Conservation (phyloP, 2,797 vertebrate genomes). For the Karalla daura region DNA sequence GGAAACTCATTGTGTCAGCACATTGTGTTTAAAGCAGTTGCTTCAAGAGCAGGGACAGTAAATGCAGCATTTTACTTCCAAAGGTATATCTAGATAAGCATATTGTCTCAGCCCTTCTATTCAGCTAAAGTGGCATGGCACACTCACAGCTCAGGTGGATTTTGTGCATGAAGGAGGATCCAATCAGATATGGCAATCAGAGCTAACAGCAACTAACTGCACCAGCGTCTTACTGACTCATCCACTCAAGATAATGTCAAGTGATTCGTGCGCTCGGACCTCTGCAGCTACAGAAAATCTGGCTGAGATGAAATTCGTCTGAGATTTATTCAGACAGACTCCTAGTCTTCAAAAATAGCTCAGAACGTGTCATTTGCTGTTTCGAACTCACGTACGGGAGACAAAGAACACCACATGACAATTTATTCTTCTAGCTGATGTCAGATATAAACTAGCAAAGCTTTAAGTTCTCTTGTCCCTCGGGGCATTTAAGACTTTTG, state of each 20-base stretch:
- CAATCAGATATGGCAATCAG: constrained; percentile 42
- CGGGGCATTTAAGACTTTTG: constrained; percentile 43
- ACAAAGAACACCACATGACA: constrained; percentile 12
- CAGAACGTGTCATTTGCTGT: background rate
- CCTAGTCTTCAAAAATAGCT: constrained; percentile 5
- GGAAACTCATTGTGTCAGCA: too few species aligned
- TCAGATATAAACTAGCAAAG: constrained; percentile 38
- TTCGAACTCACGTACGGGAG: background rate
- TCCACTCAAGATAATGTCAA: constrained; percentile 42
- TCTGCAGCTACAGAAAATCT: constrained; percentile 9
- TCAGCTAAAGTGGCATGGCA: constrained; percentile 27
- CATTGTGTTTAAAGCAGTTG: too few species aligned
- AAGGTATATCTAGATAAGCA: too few species aligned
- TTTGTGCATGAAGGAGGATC: constrained; percentile 23
- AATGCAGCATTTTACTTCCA: too few species aligned
- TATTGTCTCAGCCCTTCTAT: too few species aligned
- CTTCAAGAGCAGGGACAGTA: too few species aligned
- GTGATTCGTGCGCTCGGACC: constrained; percentile 7
- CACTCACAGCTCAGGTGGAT: constrained; percentile 46
- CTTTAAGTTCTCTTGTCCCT: constrained; percentile 40
- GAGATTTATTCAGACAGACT: background rate
- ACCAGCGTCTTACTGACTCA: constrained; percentile 21
- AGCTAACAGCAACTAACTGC: constrained; percentile 19
- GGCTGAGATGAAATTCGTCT: constrained; percentile 9
- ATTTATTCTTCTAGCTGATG: constrained; percentile 29